Base-by-base conservation (phyloP, 2,113 vertebrate species). In the Bufo bufo region DNA sequence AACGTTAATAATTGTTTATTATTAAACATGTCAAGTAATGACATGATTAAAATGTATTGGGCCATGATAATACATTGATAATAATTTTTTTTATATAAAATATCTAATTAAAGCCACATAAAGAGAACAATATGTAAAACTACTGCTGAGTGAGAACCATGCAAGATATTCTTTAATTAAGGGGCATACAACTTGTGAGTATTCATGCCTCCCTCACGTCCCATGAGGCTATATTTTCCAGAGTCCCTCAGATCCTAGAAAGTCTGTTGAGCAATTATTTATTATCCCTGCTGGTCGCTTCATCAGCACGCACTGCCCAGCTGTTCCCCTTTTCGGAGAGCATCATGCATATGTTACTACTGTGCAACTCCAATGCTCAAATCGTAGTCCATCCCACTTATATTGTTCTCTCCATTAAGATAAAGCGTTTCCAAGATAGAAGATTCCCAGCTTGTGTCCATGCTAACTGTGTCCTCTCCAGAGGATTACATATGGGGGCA, bases 191-290 rank as follows among this genome's bases (percentile, higher is more conserved):
- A 75, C 72, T 23, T 75, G 72, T 75, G 72, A 75, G 16, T 19
- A 75, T 75, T 75, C 72, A 17, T 49, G 45, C 72, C 72, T 75
- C 72, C 72, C 72, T 50, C 47, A 49, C 17, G 47, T 75, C 72
- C 72, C 72, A 75, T 75, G 72, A 75, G 72, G 47, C 7, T 49
- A 75, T 20, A 20, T 49, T 75, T 74, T 20, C 47, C 7, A 50
- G 16, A 75, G 72, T 75, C 17, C 45, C 45, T 50, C 17, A 75
- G 72, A 75, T 75, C 10, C 72, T 75, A 50, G 72, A 75, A 75
- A 50, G 72, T 75, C 72, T 75, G 72, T 75, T 75, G 72, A 75
- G 72, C 72, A 75, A 75, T 75, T 75, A 75, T 75, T 75, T 75
- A 75, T 75, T 75, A 47, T 74, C 72, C 72, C 72, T 49, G 45